Evolutionary conservation across 2,113 vertebrate species (phyloP).

Genomic region (Dromiciops gliroides): DNA sequence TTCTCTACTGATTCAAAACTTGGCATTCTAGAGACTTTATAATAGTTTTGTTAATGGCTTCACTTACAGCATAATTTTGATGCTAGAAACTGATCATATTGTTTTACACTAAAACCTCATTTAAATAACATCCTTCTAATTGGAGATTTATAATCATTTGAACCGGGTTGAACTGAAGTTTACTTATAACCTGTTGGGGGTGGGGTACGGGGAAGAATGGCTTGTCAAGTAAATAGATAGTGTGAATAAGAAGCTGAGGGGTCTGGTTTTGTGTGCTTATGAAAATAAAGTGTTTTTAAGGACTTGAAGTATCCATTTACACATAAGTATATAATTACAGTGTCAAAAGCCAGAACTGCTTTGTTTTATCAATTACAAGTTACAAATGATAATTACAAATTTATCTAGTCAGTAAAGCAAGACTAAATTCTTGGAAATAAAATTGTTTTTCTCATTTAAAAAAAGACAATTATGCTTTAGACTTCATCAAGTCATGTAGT

Average conservation of each 20-base stretch:
- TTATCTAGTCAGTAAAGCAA: not conserved
- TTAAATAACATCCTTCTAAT: not conserved
- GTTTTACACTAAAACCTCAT: not conserved
- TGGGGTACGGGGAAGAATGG: not conserved
- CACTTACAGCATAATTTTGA: not conserved
- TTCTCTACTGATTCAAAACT: not conserved
- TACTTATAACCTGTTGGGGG: not conserved
- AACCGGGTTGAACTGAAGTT: not conserved
- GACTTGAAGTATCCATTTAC: not conserved
- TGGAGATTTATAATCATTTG: not conserved
- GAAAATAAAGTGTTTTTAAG: not conserved
- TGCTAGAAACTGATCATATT: not conserved
- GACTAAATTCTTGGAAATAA: not conserved
- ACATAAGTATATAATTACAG: not conserved
- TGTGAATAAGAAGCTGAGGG: not conserved
- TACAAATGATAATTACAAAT: slow-evolving; percentile 5
- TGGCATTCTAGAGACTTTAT: not conserved
- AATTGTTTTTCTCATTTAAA: not conserved
- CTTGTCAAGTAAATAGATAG: not conserved
- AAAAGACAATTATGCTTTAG: not conserved
- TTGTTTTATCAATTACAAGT: not conserved
- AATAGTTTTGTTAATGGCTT: not conserved
- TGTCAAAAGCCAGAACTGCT: not conserved
- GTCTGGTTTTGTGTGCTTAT: not conserved
- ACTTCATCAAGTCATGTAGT: not conserved